phyloP scores from a whole-genome alignment of 2,888 invertebrate genomes.

The Papilio protenor region DNA sequence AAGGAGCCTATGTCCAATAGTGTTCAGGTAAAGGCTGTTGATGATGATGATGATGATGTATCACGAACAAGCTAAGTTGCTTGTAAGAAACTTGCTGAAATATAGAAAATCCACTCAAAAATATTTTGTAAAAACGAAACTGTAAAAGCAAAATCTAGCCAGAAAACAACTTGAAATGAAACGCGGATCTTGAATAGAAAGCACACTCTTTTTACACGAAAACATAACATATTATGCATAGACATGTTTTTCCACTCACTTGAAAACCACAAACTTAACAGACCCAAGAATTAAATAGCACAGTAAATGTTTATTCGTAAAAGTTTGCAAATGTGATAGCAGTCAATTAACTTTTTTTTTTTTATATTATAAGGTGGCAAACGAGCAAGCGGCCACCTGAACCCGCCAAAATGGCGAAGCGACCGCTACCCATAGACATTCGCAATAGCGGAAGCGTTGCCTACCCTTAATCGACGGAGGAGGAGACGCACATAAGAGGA shows the following conservation, averaged over 20 bases:
- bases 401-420: too few relatives aligned
- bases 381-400: too few relatives aligned
- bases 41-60: too few relatives aligned
- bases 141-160: neutral
- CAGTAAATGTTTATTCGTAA: too few relatives aligned
- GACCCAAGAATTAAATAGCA: neutral
- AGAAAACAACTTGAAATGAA: conserved; percentile 15
- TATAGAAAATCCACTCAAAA: too few relatives aligned
- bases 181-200: neutral
- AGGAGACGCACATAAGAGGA: too few relatives aligned
- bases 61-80: neutral
- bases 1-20: too few relatives aligned
- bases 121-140: neutral
- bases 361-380: too few relatives aligned
- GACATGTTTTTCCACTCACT: conserved; percentile 23
- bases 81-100: neutral
- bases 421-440: too few relatives aligned
- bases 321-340: neutral
- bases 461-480: too few relatives aligned
- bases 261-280: neutral
- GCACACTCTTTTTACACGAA: conserved; percentile 4
- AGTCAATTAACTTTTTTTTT: neutral
- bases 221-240: conserved; percentile 12
- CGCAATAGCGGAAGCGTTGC: too few relatives aligned
- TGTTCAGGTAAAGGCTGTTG: too few relatives aligned